A percentile compares a stretch with the other conserved stretches of the same genome.
These are phyloP conservation scores for Guaruba guarouba DNA, from an alignment of 2,113 vertebrate genomes.

Conservation along the genomic window DNA sequence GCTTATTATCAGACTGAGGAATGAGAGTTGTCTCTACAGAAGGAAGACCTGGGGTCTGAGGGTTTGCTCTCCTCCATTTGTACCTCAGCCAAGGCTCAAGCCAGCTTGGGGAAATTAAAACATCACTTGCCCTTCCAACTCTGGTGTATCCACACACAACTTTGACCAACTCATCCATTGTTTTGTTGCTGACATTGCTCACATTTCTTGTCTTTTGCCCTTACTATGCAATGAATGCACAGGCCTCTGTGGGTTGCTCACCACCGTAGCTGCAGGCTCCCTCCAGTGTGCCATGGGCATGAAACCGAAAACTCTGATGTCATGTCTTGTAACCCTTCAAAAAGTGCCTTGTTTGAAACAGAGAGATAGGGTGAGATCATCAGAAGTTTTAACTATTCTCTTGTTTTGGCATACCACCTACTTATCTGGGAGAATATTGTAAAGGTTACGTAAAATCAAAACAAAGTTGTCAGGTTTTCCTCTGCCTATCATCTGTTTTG, in stretches of 20 bases:
- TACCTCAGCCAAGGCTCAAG: background rate
- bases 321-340: slow-evolving; percentile 59
- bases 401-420: slow-evolving; percentile 23
- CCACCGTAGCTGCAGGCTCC: background rate
- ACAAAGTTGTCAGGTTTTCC: background rate
- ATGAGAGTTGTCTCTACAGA: background rate
- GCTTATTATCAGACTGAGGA: background rate
- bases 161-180: background rate
- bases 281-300: background rate
- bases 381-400: slow-evolving; percentile 15
- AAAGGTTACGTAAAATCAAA: slow-evolving; percentile 23
- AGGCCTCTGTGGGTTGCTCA: background rate
- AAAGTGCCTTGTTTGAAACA: slow-evolving; percentile 52
- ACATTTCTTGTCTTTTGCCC: background rate
- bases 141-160: background rate
- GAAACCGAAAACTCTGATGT: slow-evolving; percentile 63
- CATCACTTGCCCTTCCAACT: background rate
- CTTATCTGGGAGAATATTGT: slow-evolving; percentile 29
- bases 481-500: slow-evolving; percentile 7
- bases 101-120: background rate
- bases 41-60: background rate
- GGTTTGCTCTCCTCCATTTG: background rate
- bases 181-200: background rate
- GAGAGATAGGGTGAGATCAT: slow-evolving; percentile 62
- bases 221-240: background rate